Base-by-base conservation (phyloP, 2,888 invertebrate species). In the Hanleya hanleyi region DNA sequence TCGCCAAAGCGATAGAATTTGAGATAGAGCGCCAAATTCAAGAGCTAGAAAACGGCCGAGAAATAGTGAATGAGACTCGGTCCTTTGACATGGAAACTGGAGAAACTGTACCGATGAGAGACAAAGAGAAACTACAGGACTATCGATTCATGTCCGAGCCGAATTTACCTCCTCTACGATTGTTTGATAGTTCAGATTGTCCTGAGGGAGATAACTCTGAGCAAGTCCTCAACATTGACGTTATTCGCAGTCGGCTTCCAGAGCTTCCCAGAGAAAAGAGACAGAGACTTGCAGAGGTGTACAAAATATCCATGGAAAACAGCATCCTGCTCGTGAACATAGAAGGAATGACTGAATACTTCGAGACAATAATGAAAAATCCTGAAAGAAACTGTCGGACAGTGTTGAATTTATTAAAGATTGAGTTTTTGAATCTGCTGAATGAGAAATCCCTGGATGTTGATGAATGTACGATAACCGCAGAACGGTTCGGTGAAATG, bases 131-230 rank as follows among this genome's bases (percentile, higher is more conserved):
- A 22, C 93, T 95, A 81, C 96, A 96, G 92, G 96, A 96, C 92
- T 97, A 95, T 92, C 94, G 99, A 76, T 99, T 95, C 89, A 97
- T 99, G 96, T 98, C 98, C 0, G 99, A 99, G 92, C 97, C 99
- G 0, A 99, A 99, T 92, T 93, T 99, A 71, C 97, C 97, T 3
- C 97, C 97, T 1, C 91, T 99, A 5, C 75, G 82, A 38, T 70
- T 90, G 22, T 85, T 85, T 76, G 80, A 73, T 37, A 73, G 81
- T 38, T 64, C 69, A 7, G 61, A 73, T 15, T 33, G 76, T 7
- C 75, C 80, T 1, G 29, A 50, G 26, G 72, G 33, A 7, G 33
- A 33, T 9, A n/a, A 65, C 29, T 9, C 38, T 36, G 26, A 66
- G 6, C 72, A 91, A 78, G 82, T 91, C 47, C 90, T 94, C 18